Conservation (phyloP, 1,140 invertebrate genomes). For the Platyscapa corneri region DNA sequence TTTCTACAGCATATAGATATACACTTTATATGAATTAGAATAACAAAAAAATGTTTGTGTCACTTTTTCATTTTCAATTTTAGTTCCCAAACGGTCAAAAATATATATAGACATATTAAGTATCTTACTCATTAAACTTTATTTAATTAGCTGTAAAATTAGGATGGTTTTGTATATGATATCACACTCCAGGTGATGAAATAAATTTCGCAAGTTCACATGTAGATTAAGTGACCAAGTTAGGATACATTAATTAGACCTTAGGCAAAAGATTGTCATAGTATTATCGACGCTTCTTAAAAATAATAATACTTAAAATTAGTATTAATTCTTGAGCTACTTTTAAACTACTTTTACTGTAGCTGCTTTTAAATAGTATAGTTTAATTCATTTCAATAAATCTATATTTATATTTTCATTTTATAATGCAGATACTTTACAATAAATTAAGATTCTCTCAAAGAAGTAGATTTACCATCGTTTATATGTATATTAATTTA, state of each 20-base stretch:
- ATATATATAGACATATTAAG: neutral
- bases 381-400: no score
- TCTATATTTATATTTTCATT: no score
- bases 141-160: conserved; percentile 40
- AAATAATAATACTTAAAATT: no score
- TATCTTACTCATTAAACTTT: conserved; percentile 20
- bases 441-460: no score
- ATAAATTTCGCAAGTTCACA: conserved; percentile 42
- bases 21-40: conserved; percentile 15
- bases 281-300: no score
- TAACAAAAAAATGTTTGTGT: conserved; percentile 27
- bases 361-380: no score
- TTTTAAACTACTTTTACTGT: no score
- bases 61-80: conserved; percentile 48
- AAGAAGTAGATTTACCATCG: no score
- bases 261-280: conserved; percentile 60
- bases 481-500: no score
- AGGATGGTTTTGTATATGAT: no score
- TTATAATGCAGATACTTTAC: no score
- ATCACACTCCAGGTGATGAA: conserved; percentile 36
- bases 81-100: neutral
- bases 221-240: conserved; percentile 53
- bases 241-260: conserved; percentile 73
- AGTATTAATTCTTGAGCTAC: no score
- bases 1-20: conserved; percentile 51